phyloP scores from a whole-genome alignment of 2,888 invertebrate genomes.

The Philhelius pedissequus region DNA sequence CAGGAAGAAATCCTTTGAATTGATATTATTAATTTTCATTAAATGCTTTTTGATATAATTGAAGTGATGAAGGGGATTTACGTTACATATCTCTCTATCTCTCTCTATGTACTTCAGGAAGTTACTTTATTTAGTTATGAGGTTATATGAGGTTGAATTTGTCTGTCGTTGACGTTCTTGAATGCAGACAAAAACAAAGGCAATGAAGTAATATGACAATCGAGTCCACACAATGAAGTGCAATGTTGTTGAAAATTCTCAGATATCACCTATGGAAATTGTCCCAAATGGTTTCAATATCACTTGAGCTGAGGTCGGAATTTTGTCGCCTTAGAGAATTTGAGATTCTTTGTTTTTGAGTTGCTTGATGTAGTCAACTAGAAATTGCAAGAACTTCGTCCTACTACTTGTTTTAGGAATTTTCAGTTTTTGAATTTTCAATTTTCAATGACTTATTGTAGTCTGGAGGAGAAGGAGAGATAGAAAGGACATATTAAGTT shows the following conservation, averaged over 20 bases:
- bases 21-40: slow-evolving; percentile 37
- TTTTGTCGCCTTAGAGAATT: neutral
- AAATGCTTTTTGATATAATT: slow-evolving; percentile 52
- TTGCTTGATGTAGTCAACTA: neutral
- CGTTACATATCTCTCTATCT: neutral
- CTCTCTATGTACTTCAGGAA: neutral
- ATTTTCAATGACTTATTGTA: neutral
- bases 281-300: slow-evolving; percentile 11
- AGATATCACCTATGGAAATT: slow-evolving; percentile 1
- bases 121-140: slow-evolving; percentile 10
- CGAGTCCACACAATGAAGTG: slow-evolving; percentile 5
- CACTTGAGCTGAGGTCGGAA: neutral
- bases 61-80: slow-evolving; percentile 39
- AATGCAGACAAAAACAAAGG: neutral
- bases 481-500: neutral
- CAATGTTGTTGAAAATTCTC: slow-evolving; percentile 9
- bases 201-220: neutral
- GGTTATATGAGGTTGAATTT: neutral
- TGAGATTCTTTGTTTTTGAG: neutral
- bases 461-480: neutral
- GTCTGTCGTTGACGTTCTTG: neutral
- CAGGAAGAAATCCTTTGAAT: neutral
- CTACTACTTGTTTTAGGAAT: neutral
- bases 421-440: neutral
- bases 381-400: neutral